These are phyloP conservation scores for Montipora sp. DNA, from an alignment of 64 coral and sea anemone species.

Conservation along the genomic window DNA sequence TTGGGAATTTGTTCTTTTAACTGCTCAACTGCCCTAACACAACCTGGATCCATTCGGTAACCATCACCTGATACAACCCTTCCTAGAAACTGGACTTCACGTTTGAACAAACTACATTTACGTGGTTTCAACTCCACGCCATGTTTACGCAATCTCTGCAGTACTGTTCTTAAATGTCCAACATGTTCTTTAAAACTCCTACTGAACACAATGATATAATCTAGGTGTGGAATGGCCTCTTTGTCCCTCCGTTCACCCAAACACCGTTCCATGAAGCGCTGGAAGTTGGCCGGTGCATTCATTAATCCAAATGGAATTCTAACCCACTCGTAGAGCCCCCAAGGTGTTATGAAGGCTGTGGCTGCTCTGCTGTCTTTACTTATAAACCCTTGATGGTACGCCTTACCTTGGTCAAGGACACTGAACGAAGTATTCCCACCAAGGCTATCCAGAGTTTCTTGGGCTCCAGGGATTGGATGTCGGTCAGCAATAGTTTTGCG, in stretches of 20 bases:
- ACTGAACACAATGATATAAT: constrained; percentile 58
- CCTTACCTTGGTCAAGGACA: constrained; percentile 52
- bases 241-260: constrained; percentile 40
- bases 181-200: constrained; percentile 58
- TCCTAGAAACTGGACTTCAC: not conserved
- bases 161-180: constrained; percentile 41
- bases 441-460: constrained; percentile 47
- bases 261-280: constrained; percentile 55
- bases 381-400: constrained; percentile 43
- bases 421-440: constrained; percentile 56
- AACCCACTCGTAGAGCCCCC: constrained; percentile 42
- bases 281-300: constrained; percentile 57
- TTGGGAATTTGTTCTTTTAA: no score
- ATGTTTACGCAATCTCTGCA: constrained; percentile 40
- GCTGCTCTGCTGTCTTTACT: constrained; percentile 33
- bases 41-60: no score
- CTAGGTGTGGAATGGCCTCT: constrained; percentile 62
- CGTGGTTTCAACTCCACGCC: constrained; percentile 45
- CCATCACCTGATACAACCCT: not conserved
- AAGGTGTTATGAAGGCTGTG: constrained; percentile 50
- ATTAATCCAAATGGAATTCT: constrained; percentile 57
- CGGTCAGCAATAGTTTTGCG: constrained; percentile 25
- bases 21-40: no score
- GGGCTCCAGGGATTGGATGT: constrained; percentile 47
- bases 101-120: constrained; percentile 54